A percentile compares a stretch with the other conserved stretches of the same genome.
Conservation (phyloP, 2,888 invertebrate genomes). For the Synergus umbraculus region DNA sequence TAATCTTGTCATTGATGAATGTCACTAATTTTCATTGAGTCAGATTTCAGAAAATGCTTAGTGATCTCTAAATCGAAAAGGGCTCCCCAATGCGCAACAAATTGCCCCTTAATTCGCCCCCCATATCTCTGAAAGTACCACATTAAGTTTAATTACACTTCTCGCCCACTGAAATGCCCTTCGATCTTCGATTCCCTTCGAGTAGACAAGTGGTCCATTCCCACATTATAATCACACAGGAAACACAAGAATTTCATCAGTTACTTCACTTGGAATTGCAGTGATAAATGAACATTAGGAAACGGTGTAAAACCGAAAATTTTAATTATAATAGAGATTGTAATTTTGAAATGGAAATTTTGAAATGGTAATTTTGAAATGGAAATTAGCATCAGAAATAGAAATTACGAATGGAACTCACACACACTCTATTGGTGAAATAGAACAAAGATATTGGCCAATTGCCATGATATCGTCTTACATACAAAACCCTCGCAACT, state of each 20-base stretch:
- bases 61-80: neutral
- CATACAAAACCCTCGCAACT: neutral
- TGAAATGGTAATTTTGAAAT: neutral
- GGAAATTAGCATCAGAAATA: neutral
- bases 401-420: neutral
- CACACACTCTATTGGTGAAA: neutral
- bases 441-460: neutral
- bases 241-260: neutral
- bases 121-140: neutral
- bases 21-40: neutral
- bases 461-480: neutral
- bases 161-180: neutral
- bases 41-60: neutral
- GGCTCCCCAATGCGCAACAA: neutral
- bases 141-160: neutral
- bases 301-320: neutral
- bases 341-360: neutral
- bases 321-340: neutral
- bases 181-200: neutral
- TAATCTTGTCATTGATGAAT: neutral
- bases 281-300: neutral
- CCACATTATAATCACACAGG: neutral
- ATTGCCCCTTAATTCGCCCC: neutral
- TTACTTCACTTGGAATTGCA: too few relatives aligned
- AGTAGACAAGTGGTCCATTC: constrained; percentile 1